These are phyloP conservation scores for Casuarius casuarius DNA, from an alignment of 2,113 vertebrate species.

Conservation along the genomic window DNA sequence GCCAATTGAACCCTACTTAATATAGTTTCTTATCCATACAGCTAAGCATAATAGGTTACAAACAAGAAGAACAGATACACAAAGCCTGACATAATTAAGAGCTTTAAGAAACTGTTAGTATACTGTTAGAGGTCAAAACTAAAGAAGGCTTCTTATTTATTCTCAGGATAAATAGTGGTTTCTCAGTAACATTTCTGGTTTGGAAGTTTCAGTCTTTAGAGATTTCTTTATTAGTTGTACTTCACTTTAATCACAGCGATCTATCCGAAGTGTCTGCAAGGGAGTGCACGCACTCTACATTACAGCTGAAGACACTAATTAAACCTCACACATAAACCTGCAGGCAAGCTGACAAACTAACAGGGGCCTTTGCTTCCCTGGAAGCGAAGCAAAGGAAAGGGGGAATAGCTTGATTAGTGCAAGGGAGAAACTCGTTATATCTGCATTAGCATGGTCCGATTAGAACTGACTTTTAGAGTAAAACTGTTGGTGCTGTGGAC, in stretches of 20 bases:
- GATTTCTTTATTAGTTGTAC: neutral
- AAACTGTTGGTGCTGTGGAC: neutral
- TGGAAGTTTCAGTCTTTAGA: neutral
- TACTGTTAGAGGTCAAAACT: neutral
- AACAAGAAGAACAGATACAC: neutral
- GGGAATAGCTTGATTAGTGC: neutral
- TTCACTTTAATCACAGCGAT: neutral
- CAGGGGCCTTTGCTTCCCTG: neutral
- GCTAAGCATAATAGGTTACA: neutral
- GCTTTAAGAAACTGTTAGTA: neutral
- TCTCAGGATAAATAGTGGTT: neutral
- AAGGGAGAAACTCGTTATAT: neutral
- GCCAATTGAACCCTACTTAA: neutral
- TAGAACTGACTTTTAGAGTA: neutral
- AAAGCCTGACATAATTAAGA: neutral
- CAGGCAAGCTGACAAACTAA: neutral
- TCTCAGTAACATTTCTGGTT: neutral
- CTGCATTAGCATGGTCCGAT: neutral
- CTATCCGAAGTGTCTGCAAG: neutral
- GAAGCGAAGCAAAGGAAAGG: neutral
- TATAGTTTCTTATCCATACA: neutral
- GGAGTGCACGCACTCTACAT: neutral
- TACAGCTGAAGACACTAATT: neutral
- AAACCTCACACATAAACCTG: neutral
- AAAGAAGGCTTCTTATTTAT: neutral